phyloP scores from a whole-genome alignment of 1,140 invertebrate genomes.

The Pseudomyrmex gracilis region DNA sequence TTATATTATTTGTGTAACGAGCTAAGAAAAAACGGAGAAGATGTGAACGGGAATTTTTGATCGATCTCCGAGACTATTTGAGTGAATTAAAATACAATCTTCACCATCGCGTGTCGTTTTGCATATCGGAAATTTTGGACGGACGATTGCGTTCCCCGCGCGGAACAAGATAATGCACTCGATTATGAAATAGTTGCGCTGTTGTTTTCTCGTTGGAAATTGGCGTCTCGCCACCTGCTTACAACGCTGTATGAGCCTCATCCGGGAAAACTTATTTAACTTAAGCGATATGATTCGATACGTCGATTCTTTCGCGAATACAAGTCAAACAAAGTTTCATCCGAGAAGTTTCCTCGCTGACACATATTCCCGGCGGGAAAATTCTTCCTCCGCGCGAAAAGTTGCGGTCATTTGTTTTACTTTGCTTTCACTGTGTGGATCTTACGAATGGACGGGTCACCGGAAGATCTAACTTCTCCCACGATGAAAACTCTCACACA shows the following conservation, averaged over 20 bases:
- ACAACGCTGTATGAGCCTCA: slow-evolving; percentile 25
- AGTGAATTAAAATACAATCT: slow-evolving; percentile 48
- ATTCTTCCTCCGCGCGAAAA: slow-evolving; percentile 62
- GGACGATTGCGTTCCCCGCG: background rate
- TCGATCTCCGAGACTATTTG: slow-evolving; percentile 1
- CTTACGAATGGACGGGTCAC: slow-evolving; percentile 56
- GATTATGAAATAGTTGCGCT: slow-evolving; percentile 59
- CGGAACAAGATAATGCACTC: slow-evolving; percentile 22
- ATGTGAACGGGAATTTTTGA: slow-evolving; percentile 29
- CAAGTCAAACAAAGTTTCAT: slow-evolving; percentile 74
- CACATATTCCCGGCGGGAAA: slow-evolving; percentile 66
- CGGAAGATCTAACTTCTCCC: slow-evolving; percentile 57
- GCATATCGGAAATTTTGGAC: background rate
- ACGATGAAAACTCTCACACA: slow-evolving; percentile 2
- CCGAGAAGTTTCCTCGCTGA: slow-evolving; percentile 64
- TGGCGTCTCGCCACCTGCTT: slow-evolving; percentile 9
- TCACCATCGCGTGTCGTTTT: background rate
- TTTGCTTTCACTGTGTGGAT: slow-evolving; percentile 67
- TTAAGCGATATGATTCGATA: slow-evolving; percentile 78
- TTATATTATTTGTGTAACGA: slow-evolving; percentile 21
- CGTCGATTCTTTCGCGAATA: slow-evolving; percentile 68
- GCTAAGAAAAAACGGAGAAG: background rate
- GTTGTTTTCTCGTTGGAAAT: slow-evolving; percentile 32
- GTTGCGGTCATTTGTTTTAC: slow-evolving; percentile 73
- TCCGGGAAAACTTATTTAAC: slow-evolving; percentile 74